Conservation (phyloP, 92 coral and sea anemone genomes). For the Micromussa lordhowensis region DNA sequence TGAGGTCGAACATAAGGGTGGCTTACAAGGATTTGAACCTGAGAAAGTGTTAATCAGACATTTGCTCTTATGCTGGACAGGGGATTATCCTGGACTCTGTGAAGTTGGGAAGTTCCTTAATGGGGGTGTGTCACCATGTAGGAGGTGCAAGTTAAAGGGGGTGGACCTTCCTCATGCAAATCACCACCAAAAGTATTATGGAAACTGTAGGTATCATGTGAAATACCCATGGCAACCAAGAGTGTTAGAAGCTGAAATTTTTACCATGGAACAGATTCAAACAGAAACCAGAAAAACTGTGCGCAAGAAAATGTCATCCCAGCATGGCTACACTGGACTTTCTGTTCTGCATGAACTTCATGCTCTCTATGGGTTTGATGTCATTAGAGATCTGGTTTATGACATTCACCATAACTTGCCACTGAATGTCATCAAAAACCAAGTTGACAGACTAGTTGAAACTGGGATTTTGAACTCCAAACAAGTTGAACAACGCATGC, state of each 20-base stretch:
- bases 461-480: constrained; percentile 1
- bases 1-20: constrained; percentile 42
- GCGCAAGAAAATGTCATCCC: constrained; percentile 20
- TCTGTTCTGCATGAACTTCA: constrained; percentile 29
- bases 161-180: not conserved
- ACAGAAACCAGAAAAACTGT: constrained; percentile 19
- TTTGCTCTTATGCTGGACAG: constrained; percentile 52
- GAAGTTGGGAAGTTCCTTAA: constrained; percentile 50
- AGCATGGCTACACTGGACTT: constrained; percentile 33
- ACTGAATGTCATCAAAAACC: constrained; percentile 8
- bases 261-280: not conserved
- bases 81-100: constrained; percentile 63
- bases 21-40: constrained; percentile 30
- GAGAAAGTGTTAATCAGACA: constrained; percentile 26
- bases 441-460: not conserved
- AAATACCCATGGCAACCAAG: constrained; percentile 20
- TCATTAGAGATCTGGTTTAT: constrained; percentile 6
- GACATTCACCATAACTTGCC: constrained; percentile 19
- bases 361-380: constrained; percentile 39
- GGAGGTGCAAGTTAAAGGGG: constrained; percentile 55
- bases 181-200: constrained; percentile 24
- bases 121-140: constrained; percentile 52
- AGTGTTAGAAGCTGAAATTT: not conserved
- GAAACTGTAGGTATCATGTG: not conserved
- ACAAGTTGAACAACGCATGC: not conserved